A percentile compares a stretch with the other conserved stretches of the same genome.
Evolutionary conservation across 1,140 invertebrate genomes (phyloP).

Genomic region (Charaxes varanes): DNA sequence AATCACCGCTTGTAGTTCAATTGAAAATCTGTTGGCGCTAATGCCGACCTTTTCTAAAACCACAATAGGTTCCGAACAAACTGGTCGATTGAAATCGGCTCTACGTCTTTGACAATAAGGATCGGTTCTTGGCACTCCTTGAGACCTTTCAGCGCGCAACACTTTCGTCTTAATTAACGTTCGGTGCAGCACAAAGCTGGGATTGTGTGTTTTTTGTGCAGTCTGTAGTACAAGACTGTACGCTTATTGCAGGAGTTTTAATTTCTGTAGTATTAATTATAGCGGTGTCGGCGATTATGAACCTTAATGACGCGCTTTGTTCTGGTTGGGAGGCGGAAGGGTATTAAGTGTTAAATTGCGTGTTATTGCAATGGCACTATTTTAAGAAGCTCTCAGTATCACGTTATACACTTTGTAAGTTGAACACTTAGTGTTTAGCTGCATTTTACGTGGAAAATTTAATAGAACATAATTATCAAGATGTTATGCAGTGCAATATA

Average conservation of each 20-base stretch:
- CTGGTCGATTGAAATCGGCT: slow-evolving; percentile 15
- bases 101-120: slow-evolving; percentile 21
- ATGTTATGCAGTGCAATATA: too few species aligned
- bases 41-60: slow-evolving; percentile 26
- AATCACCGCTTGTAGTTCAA: slow-evolving; percentile 25
- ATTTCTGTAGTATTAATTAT: slow-evolving; percentile 60
- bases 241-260: slow-evolving; percentile 49
- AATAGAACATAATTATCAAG: too few species aligned
- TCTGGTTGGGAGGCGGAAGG: slow-evolving; percentile 31
- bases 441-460: too few species aligned
- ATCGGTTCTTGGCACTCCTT: slow-evolving; percentile 26
- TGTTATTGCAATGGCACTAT: slow-evolving; percentile 10
- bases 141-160: slow-evolving; percentile 29
- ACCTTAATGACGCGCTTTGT: slow-evolving; percentile 56
- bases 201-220: slow-evolving; percentile 53
- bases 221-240: slow-evolving; percentile 34
- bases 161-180: slow-evolving; percentile 58
- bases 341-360: slow-evolving; percentile 38
- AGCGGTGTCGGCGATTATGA: slow-evolving; percentile 49
- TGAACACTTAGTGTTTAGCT: too few species aligned
- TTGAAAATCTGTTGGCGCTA: slow-evolving; percentile 29
- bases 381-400: too few species aligned
- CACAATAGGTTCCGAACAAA: slow-evolving; percentile 24
- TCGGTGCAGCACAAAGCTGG: slow-evolving; percentile 41
- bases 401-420: too few species aligned